Conservation (phyloP, 2,113 vertebrate species). For the Telmatochromis sp. region DNA sequence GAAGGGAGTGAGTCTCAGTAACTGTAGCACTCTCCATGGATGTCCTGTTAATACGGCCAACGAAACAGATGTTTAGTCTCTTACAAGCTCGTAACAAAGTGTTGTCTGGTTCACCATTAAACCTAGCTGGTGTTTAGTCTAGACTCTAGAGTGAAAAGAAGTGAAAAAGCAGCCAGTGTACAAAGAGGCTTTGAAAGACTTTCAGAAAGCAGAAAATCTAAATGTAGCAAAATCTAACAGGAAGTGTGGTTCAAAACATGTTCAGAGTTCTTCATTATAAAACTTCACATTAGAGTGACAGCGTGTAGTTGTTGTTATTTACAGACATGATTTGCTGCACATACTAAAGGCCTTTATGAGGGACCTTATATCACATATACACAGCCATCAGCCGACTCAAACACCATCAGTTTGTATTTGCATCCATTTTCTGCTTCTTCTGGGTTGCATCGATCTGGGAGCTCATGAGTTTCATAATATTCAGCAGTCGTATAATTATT, state of each 20-base stretch:
- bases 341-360: neutral
- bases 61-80: neutral
- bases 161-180: neutral
- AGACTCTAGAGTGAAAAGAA: rapidly evolving
- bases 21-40: rapidly evolving
- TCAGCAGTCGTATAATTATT: neutral
- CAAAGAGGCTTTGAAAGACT: neutral
- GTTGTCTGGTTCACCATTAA: rapidly evolving
- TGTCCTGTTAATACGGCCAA: neutral
- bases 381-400: rapidly evolving
- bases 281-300: neutral
- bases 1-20: neutral
- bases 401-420: neutral
- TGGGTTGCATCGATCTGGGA: neutral
- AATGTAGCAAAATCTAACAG: neutral
- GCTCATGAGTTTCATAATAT: neutral
- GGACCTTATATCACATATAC: neutral
- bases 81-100: neutral
- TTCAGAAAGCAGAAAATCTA: neutral
- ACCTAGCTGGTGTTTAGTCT: neutral
- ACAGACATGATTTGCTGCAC: neutral
- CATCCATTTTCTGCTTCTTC: neutral
- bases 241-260: rapidly evolving
- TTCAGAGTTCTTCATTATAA: neutral
- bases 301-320: neutral